Evolutionary conservation across 2,113 vertebrate genomes (phyloP).

Genomic region (Myocastor coypus): DNA sequence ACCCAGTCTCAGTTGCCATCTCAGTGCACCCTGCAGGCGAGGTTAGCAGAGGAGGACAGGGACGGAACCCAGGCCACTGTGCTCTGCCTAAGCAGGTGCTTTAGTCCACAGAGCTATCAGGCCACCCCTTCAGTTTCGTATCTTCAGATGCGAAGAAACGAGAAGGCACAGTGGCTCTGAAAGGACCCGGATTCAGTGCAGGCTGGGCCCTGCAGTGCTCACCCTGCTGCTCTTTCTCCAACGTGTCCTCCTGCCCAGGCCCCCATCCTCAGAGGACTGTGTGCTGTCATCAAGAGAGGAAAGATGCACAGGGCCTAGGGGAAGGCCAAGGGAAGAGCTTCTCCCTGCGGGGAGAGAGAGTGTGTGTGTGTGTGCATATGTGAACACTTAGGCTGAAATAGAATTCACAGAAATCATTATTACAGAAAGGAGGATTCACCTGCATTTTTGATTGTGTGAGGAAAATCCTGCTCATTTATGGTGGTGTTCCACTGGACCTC

Average conservation of each 20-base stretch:
- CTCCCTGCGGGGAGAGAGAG: background rate
- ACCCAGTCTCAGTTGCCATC: no score
- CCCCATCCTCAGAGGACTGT: background rate
- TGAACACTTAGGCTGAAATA: background rate
- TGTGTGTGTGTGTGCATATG: accelerated
- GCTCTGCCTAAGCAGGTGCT: no score
- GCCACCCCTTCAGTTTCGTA: background rate
- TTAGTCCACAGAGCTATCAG: no score
- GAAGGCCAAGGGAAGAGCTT: background rate
- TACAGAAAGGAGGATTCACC: background rate
- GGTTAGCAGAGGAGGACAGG: no score
- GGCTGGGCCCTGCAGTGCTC: background rate
- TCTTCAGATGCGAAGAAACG: background rate
- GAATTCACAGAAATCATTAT: background rate
- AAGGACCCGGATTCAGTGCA: background rate
- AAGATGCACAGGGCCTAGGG: background rate
- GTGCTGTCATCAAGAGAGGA: background rate
- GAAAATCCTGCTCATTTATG: background rate
- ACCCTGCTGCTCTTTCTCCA: background rate
- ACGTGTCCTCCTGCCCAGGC: background rate
- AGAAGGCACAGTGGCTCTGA: background rate
- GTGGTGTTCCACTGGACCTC: background rate
- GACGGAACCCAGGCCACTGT: no score
- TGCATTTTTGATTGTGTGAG: background rate
- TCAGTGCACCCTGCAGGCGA: no score